Conservation (phyloP, 2,888 invertebrate species). For the Drosophila formosana region DNA sequence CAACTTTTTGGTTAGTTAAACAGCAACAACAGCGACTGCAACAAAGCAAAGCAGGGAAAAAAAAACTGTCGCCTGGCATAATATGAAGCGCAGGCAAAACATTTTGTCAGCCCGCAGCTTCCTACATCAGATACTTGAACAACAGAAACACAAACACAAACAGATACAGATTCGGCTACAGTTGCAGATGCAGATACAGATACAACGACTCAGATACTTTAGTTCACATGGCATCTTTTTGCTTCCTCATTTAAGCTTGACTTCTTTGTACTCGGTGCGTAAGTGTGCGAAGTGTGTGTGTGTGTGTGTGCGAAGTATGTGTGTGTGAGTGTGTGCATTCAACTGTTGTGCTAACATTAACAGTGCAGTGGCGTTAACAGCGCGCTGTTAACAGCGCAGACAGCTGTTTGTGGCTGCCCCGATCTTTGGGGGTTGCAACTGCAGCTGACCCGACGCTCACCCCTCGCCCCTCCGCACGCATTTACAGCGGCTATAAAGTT, state of each 20-base stretch:
- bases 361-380: slow-evolving; percentile 24
- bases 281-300: slow-evolving; percentile 1
- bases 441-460: slow-evolving; percentile 41
- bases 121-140: slow-evolving; percentile 37
- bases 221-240: slow-evolving; percentile 50
- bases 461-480: slow-evolving; percentile 65
- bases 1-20: slow-evolving; percentile 71
- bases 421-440: slow-evolving; percentile 63
- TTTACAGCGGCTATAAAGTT: slow-evolving; percentile 69
- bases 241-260: slow-evolving; percentile 66
- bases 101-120: slow-evolving; percentile 64
- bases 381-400: slow-evolving; percentile 23
- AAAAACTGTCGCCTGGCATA: slow-evolving; percentile 64
- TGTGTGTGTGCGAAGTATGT: slow-evolving; percentile 16
- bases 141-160: slow-evolving; percentile 6
- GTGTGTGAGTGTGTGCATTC: slow-evolving; percentile 34
- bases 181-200: slow-evolving; percentile 27
- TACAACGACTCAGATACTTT: slow-evolving; percentile 31
- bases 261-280: slow-evolving; percentile 17
- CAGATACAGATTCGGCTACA: slow-evolving; percentile 30
- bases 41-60: slow-evolving; percentile 7
- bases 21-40: slow-evolving; percentile 43
- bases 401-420: slow-evolving; percentile 35
- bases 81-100: slow-evolving; percentile 65
- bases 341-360: slow-evolving; percentile 27